Evolutionary conservation across 2,888 invertebrate species (phyloP).

Genomic region (Hylaea fasciaria): DNA sequence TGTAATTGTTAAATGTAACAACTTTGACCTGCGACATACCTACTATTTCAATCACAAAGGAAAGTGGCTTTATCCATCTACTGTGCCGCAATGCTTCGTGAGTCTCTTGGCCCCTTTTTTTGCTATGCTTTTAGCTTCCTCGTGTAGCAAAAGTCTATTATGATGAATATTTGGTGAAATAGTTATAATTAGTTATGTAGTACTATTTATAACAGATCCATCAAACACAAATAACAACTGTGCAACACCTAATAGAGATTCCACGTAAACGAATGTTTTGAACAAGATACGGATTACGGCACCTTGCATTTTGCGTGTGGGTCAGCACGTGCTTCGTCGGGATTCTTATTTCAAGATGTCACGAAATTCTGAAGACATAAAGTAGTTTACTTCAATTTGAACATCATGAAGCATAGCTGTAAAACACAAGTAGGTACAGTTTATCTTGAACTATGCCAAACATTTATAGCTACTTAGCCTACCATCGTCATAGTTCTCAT

Average conservation of each 20-base stretch:
- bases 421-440: not conserved
- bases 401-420: not conserved
- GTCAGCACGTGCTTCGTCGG: too few species aligned
- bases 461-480: conserved; percentile 4
- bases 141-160: not conserved
- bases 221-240: too few species aligned
- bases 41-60: conserved; percentile 25
- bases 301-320: too few species aligned
- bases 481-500: conserved; percentile 18
- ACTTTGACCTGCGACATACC: conserved; percentile 26
- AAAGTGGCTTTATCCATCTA: conserved; percentile 4
- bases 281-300: too few species aligned
- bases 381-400: not conserved
- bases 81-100: not conserved
- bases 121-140: not conserved
- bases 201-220: too few species aligned
- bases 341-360: not conserved
- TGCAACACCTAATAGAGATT: not conserved
- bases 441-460: conserved; percentile 11
- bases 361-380: not conserved
- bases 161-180: too few species aligned
- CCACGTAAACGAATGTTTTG: too few species aligned
- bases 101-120: not conserved
- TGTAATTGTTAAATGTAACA: conserved; percentile 26
- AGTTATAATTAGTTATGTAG: too few species aligned